Base-by-base conservation (phyloP, 2,888 invertebrate species). In the Plemyria rubiginata region DNA sequence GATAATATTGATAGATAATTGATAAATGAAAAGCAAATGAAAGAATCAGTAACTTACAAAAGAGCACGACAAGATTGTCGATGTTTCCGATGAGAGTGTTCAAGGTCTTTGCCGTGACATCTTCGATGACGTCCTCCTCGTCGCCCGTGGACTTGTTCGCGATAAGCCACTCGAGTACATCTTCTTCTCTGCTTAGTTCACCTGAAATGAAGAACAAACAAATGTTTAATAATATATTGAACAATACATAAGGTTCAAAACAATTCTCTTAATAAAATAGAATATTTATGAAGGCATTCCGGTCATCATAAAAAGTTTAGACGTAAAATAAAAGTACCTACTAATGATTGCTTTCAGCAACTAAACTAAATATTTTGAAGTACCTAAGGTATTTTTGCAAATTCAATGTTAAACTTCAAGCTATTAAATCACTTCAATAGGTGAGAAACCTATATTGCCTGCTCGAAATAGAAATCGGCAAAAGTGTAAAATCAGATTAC, bases 111-210 rank as follows among this genome's bases (percentile, higher is more conserved):
- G 96, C 94, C n/a, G 97, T 97, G 61, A 98, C 98, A 82, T 98
- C 98, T 89, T 98, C 98, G 76, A 98, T 98, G 60, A 98, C 96
- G 85, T 98, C 98, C 80, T 98, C 98, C 84, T 98, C 98, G 82
- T 98, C 98, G 49, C 97, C 98, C 43, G 97, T 97, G 65, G 97
- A 97, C 88, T 98, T 98, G 87, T 98, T 98, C 74, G 97, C 96
- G 67, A 98, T 97, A 81, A 98, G 93, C 98, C 98, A 98, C 86
- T 98, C 98, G 79, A 98, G 91, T 43, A 98, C 98, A 84, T 98
- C 97, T 86, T 98, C 98, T 88, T 98, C 98, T 79, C 95, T 95
- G 71, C 96, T 97, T 70, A 98, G 90, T 92, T 98, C 98, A 84
- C 96, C 98, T 89, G 71, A 28, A 86, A 86, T 41, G 28, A 36